Evolutionary conservation across 2,888 invertebrate species (phyloP).

Genomic region (Lycaena phlaeas): DNA sequence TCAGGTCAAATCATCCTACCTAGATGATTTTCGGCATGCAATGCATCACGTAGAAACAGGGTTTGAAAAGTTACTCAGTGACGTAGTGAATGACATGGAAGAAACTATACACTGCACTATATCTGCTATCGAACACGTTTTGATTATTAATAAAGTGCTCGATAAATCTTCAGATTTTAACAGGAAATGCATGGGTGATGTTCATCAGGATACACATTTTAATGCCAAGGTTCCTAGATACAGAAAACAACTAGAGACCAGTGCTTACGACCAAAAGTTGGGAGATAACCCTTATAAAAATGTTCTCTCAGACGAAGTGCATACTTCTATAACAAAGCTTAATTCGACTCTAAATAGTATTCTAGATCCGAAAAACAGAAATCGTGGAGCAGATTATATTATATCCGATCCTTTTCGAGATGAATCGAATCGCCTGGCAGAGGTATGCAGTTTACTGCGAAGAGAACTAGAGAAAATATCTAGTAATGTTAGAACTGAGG

Average conservation of each 20-base stretch:
- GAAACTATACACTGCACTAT: constrained; percentile 51
- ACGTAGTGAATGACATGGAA: constrained; percentile 46
- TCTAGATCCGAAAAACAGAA: constrained; percentile 21
- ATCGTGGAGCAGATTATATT: constrained; percentile 24
- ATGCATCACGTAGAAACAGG: constrained; percentile 38
- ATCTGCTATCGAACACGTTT: constrained; percentile 43
- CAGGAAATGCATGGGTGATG: constrained; percentile 15
- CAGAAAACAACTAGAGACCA: background rate
- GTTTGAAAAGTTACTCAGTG: constrained; percentile 43
- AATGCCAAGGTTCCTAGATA: background rate
- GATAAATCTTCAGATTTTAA: constrained; percentile 25
- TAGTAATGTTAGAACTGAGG: constrained; percentile 28
- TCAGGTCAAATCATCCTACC: constrained; percentile 44
- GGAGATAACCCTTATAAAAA: constrained; percentile 13
- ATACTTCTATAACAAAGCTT: constrained; percentile 23
- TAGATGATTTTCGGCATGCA: constrained; percentile 36
- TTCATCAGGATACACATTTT: background rate
- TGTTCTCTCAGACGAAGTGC: constrained; percentile 16
- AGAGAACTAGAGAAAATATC: constrained; percentile 38
- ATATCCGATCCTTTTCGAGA: constrained; percentile 29
- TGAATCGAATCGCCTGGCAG: constrained; percentile 33
- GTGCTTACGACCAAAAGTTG: background rate
- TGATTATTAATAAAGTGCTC: constrained; percentile 26
- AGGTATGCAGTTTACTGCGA: constrained; percentile 34
- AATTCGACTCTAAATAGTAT: constrained; percentile 26